Percentiles rank a stretch among this genome's conserved stretches.
Evolutionary conservation across 1,140 invertebrate genomes (phyloP).

Genomic region (Arion vulgaris): DNA sequence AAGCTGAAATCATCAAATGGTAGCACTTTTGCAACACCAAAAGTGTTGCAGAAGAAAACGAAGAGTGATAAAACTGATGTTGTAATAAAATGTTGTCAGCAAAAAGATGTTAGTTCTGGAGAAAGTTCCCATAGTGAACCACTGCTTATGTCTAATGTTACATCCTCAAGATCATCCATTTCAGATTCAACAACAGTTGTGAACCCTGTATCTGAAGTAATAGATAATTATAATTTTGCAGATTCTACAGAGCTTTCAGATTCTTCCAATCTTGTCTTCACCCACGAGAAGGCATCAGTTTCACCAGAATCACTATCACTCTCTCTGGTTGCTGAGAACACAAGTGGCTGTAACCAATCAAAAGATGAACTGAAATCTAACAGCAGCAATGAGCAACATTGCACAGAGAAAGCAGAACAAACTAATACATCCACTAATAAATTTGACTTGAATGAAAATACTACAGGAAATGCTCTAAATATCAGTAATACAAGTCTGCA

Average conservation of each 20-base stretch:
- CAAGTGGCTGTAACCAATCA: background rate
- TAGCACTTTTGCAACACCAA: background rate
- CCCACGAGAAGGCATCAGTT: background rate
- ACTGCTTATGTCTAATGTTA: background rate
- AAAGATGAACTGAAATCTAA: background rate
- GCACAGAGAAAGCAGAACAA: background rate
- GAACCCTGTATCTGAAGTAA: background rate
- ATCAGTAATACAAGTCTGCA: constrained; percentile 7
- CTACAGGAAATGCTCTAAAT: background rate
- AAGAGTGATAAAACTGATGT: background rate
- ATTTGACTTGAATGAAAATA: background rate
- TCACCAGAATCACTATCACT: background rate
- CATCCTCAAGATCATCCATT: background rate
- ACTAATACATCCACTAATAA: background rate
- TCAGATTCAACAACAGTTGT: background rate
- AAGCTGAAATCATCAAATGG: background rate
- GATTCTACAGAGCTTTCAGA: background rate
- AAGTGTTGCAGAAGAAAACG: background rate
- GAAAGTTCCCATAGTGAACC: background rate
- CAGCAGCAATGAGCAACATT: background rate
- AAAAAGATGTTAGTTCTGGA: background rate
- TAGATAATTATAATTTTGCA: background rate
- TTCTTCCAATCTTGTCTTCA: background rate
- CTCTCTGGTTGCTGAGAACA: background rate
- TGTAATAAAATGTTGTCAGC: background rate